These are phyloP conservation scores for Pentamera pediparva DNA, from an alignment of 53 echinoderm and acorn worm species.

Conservation along the genomic window DNA sequence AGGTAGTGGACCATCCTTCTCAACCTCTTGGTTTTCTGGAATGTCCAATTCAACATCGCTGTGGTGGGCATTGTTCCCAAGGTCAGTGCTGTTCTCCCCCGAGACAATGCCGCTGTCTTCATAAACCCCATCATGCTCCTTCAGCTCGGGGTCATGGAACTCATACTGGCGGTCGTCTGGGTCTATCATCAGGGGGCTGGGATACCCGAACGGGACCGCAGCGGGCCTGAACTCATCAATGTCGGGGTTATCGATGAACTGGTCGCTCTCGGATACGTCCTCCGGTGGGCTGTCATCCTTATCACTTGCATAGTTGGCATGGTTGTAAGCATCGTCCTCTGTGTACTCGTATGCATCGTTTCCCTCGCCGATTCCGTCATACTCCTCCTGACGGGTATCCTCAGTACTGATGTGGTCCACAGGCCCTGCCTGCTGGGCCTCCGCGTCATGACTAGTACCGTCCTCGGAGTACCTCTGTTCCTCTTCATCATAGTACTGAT, in stretches of 20 bases:
- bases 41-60: conserved; percentile 11
- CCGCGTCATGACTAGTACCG: no score
- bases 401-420: background rate
- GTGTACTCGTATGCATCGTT: conserved; percentile 29
- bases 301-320: conserved; percentile 27
- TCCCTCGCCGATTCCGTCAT: background rate
- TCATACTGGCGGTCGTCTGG: no score
- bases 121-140: conserved; percentile 50
- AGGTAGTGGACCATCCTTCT: background rate
- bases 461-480: conserved; percentile 38
- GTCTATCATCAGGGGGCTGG: no score
- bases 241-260: conserved; percentile 25
- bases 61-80: background rate
- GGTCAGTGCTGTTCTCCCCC: conserved; percentile 10
- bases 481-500: conserved; percentile 24
- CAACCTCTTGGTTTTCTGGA: conserved; percentile 14
- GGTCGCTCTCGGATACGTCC: conserved; percentile 31
- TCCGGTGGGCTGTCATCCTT: conserved; percentile 31
- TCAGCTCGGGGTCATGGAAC: conserved; percentile 8
- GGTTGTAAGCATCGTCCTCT: conserved; percentile 38
- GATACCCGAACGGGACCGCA: background rate
- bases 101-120: conserved; percentile 47
- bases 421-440: conserved; percentile 25
- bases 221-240: conserved; percentile 18
- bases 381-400: no score